Evolutionary conservation across 1,140 invertebrate genomes (phyloP).

Genomic region (Leptinotarsa undecemlineata): DNA sequence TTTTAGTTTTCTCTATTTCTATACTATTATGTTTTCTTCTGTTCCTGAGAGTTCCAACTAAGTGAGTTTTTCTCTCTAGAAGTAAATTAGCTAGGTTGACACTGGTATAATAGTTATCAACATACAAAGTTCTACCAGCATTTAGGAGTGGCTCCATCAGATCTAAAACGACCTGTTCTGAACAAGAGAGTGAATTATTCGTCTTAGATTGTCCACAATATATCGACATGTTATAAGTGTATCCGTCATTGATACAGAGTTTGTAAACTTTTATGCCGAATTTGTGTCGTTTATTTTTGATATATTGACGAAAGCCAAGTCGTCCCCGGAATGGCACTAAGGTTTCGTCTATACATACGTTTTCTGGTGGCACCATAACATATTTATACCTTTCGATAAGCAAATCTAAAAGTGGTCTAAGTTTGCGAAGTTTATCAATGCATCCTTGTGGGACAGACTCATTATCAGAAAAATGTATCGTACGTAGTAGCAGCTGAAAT

Average conservation of each 20-base stretch:
- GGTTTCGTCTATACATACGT: slow-evolving; percentile 8
- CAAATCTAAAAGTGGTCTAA: background rate
- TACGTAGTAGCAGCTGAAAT: background rate
- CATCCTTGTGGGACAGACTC: background rate
- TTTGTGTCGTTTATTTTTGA: slow-evolving; percentile 14
- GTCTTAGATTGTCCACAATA: background rate
- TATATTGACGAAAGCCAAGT: background rate
- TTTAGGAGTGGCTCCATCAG: slow-evolving; percentile 18
- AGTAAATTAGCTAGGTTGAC: slow-evolving; percentile 53
- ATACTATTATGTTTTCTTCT: slow-evolving; percentile 52
- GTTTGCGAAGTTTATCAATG: background rate
- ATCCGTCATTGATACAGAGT: background rate
- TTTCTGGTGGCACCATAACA: background rate
- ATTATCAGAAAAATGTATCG: background rate
- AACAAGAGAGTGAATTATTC: background rate
- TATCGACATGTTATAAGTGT: slow-evolving; percentile 3
- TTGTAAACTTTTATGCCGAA: slow-evolving; percentile 10
- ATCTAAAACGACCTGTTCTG: slow-evolving; percentile 10
- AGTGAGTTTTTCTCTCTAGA: slow-evolving; percentile 55
- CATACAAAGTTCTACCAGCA: slow-evolving; percentile 33
- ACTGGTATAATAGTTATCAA: slow-evolving; percentile 54
- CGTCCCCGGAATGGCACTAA: slow-evolving; percentile 11
- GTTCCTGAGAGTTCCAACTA: slow-evolving; percentile 54
- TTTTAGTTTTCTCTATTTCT: slow-evolving; percentile 50
- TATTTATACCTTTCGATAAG: background rate